phyloP scores from a whole-genome alignment of 1,140 invertebrate genomes.

The Pachyrhynchus sulphureomaculatus region DNA sequence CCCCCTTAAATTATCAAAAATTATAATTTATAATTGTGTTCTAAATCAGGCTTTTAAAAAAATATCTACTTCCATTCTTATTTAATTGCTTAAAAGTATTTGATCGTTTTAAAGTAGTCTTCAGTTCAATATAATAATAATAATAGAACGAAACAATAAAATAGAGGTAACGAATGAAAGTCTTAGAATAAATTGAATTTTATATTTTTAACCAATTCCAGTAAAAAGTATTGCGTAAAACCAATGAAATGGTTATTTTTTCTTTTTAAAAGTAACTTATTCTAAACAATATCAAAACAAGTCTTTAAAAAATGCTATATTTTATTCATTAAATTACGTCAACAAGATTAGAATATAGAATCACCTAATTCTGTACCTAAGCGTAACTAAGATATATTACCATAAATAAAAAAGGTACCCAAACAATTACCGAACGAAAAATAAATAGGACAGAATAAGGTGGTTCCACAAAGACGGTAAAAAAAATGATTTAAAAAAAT shows the following conservation, averaged over 20 bases:
- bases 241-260: conserved; percentile 22
- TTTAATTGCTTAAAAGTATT: too few species aligned
- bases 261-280: conserved; percentile 37
- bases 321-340: conserved; percentile 42
- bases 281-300: conserved; percentile 48
- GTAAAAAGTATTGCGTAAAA: conserved; percentile 42
- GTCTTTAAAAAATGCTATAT: conserved; percentile 45
- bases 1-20: too few species aligned
- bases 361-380: conserved; percentile 35
- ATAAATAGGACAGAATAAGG: conserved; percentile 30
- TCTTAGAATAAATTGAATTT: conserved; percentile 29
- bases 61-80: too few species aligned
- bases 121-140: too few species aligned
- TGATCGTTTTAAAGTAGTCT: too few species aligned
- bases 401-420: conserved; percentile 5
- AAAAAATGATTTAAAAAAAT: conserved; percentile 40
- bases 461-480: conserved; percentile 35
- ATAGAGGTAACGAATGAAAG: conserved; percentile 36
- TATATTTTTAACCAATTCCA: conserved; percentile 41
- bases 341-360: conserved; percentile 37
- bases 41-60: too few species aligned
- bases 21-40: too few species aligned
- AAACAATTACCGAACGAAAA: conserved; percentile 11
- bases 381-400: conserved; percentile 13
- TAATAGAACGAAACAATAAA: too few species aligned